Evolutionary conservation across 1,140 invertebrate genomes (phyloP), one percentile per base, ranked within the genome.

Genomic region (Cecropterus lyciades): DNA sequence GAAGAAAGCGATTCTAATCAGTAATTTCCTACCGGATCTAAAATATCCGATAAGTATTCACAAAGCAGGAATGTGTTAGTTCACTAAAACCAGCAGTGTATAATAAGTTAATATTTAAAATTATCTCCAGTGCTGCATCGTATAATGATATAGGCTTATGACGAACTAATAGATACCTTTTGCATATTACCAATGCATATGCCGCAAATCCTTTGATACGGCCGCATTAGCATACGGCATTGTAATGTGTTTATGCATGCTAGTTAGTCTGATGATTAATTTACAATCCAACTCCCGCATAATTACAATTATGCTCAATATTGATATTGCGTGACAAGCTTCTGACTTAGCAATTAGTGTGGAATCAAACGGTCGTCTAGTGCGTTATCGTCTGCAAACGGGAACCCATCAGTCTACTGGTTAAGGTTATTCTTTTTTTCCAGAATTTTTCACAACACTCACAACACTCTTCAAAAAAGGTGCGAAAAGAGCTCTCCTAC

Each of bases 151-250:
- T 45, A 7, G 15, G 13, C 42, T 45, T 45, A 16, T 45, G 42
- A 15, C 42, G 11, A 14, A 45, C 42, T 16, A n/a, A 45, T 45
- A 45, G 42, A 1, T 45, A 45, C 15, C 13, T 16, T 45, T 15
- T 16, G 42, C 13, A 45, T n/a, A 45, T 16, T 15, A 45, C 15
- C 42, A 45, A 1, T 14, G 42, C 42, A 14, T 8, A 15, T 45
- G 42, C 13, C 30, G 30, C 52, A 55, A 55, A 55, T 55, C 52
- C 52, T 55, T 55, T 55, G 52, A 55, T 55, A 55, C 52, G 30
- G 15, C 14, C 52, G 33, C 52, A 55, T 55, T 55, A 40, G 30
- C 52, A 42, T 55, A 42, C 16, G 52, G 33, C 37, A 55, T 42
- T 43, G 53, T 24, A 56, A 24, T 42, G 37, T 56, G 37, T 42